A percentile compares a stretch with the other conserved stretches of the same genome.
These are phyloP conservation scores for Bradypodion pumilum DNA, from an alignment of 2,797 vertebrate genomes.

Conservation along the genomic window DNA sequence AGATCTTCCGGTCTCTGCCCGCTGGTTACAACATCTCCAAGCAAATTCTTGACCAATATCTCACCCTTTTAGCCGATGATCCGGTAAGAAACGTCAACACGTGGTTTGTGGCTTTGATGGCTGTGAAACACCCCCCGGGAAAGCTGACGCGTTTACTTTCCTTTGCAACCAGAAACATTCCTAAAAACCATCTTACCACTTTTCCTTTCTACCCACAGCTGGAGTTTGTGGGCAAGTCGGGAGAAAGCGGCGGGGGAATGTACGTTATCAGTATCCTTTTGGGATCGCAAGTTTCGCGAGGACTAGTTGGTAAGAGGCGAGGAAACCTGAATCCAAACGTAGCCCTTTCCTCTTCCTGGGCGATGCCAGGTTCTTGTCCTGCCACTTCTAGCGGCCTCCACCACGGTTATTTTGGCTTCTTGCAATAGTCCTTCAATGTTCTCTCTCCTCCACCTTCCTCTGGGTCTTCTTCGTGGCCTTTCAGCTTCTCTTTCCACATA, in stretches of 20 bases:
- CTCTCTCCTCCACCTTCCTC: too few species aligned
- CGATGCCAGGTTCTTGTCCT: too few species aligned
- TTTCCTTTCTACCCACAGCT: slow-evolving; percentile 74
- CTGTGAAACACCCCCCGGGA: background rate
- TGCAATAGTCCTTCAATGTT: too few species aligned
- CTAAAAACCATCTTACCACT: too few species aligned
- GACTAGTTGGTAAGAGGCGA: too few species aligned
- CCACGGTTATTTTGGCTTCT: too few species aligned
- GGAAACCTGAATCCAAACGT: too few species aligned
- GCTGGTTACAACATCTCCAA: slow-evolving; percentile 88
- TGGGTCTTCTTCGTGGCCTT: too few species aligned
- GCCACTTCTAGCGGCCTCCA: too few species aligned
- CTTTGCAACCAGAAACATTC: too few species aligned
- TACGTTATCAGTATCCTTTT: slow-evolving; percentile 94
- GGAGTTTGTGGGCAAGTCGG: slow-evolving; percentile 90
- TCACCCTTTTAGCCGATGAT: slow-evolving; percentile 91
- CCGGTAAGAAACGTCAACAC: slow-evolving; percentile 76
- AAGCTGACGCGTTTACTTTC: rapidly evolving
- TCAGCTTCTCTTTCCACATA: too few species aligned
- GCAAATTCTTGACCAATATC: slow-evolving; percentile 92
- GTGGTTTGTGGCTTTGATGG: background rate
- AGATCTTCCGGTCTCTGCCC: slow-evolving; percentile 92
- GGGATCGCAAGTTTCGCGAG: rapidly evolving
- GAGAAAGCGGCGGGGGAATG: slow-evolving; percentile 93
- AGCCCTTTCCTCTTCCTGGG: too few species aligned